Percentiles rank a stretch among this genome's conserved stretches.
Evolutionary conservation across 2,888 invertebrate species (phyloP).

Genomic region (Cephalotes varians): DNA sequence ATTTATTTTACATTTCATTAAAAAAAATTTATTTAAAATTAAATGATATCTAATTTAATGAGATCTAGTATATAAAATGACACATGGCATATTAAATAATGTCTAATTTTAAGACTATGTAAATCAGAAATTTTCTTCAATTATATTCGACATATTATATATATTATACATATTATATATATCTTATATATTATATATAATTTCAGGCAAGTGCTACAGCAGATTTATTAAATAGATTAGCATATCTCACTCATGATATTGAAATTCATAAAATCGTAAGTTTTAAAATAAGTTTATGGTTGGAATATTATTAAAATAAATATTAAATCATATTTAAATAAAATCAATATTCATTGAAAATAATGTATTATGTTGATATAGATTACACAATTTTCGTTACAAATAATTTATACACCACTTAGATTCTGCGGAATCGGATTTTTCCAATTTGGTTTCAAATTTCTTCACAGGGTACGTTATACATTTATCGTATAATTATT

Average conservation of each 20-base stretch:
- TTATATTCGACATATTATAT: neutral
- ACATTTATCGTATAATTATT: neutral
- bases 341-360: no score
- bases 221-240: neutral
- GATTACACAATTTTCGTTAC: slow-evolving; percentile 2
- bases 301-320: neutral
- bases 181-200: neutral
- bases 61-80: no score
- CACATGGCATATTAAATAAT: no score
- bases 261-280: slow-evolving; percentile 1
- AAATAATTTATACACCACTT: neutral
- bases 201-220: neutral
- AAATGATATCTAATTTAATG: no score
- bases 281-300: neutral
- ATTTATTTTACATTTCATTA: no score
- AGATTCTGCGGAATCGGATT: neutral
- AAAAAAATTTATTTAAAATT: no score
- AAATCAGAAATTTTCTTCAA: neutral
- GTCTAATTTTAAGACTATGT: neutral
- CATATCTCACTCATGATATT: neutral
- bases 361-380: neutral
- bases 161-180: no score
- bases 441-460: neutral
- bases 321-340: no score
- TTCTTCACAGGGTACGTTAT: neutral